A percentile compares a stretch with the other conserved stretches of the same genome.
Evolutionary conservation across 2,113 vertebrate genomes (phyloP).

Genomic region (Oophaga pumilio): DNA sequence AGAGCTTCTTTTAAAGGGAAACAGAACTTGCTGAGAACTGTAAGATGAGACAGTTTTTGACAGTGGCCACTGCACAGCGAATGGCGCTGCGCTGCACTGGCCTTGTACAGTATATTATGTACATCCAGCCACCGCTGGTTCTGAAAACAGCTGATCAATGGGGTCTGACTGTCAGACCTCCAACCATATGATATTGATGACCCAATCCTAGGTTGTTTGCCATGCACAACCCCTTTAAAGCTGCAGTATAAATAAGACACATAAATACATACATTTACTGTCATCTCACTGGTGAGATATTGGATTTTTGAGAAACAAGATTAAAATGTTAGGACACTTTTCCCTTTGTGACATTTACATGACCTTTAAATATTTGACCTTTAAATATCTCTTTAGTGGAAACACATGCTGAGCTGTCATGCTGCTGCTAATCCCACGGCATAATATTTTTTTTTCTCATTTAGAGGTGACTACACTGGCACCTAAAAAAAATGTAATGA

Average conservation of each 20-base stretch:
- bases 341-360: constrained; percentile 24
- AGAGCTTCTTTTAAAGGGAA: too few species aligned
- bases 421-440: constrained; percentile 20
- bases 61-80: too few species aligned
- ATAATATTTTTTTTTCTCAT: constrained; percentile 8
- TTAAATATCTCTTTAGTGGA: constrained; percentile 4
- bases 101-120: too few species aligned
- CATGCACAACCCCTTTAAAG: not conserved
- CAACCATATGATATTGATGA: too few species aligned
- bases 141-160: too few species aligned
- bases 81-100: too few species aligned
- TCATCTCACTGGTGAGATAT: not conserved
- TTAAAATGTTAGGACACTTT: not conserved
- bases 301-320: not conserved
- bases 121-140: too few species aligned
- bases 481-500: not conserved
- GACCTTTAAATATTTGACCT: constrained; percentile 43
- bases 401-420: not conserved
- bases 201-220: too few species aligned
- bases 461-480: not conserved
- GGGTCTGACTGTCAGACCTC: too few species aligned
- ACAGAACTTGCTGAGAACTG: too few species aligned
- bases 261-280: not conserved
- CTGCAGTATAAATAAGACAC: not conserved
- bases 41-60: too few species aligned